Evolutionary conservation across 2,888 invertebrate genomes (phyloP).

Genomic region (Belgica antarctica): DNA sequence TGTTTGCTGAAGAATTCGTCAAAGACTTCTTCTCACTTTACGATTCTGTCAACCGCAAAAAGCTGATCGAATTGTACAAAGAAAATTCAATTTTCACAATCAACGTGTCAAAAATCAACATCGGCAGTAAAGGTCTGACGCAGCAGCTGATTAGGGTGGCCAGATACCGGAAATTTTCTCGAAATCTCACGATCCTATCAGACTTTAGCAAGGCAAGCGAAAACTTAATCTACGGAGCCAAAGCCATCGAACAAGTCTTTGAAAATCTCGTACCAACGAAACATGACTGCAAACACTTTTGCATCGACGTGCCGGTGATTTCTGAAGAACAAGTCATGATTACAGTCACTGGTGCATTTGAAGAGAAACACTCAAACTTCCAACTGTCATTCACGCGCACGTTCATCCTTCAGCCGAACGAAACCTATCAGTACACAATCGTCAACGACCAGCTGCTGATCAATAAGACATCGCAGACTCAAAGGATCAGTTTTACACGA

Average conservation of each 20-base stretch:
- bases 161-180: not conserved
- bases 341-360: no score
- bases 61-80: not conserved
- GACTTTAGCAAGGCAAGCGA: not conserved
- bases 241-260: not conserved
- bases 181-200: constrained; percentile 9
- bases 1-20: constrained; percentile 13
- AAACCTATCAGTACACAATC: no score
- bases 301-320: constrained; percentile 24
- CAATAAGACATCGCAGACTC: no score
- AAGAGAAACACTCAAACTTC: no score
- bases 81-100: not conserved
- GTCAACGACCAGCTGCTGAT: no score
- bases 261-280: not conserved
- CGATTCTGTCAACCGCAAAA: constrained; percentile 15
- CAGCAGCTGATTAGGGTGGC: no score
- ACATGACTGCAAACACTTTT: constrained; percentile 11
- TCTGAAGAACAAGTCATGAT: no score
- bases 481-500: no score
- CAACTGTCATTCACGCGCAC: no score
- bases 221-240: not conserved
- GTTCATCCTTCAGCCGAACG: no score
- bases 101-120: no score
- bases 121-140: no score
- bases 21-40: not conserved